These are phyloP conservation scores for Bambusicola thoracicus DNA, from an alignment of 2,113 vertebrate species.

Conservation along the genomic window DNA sequence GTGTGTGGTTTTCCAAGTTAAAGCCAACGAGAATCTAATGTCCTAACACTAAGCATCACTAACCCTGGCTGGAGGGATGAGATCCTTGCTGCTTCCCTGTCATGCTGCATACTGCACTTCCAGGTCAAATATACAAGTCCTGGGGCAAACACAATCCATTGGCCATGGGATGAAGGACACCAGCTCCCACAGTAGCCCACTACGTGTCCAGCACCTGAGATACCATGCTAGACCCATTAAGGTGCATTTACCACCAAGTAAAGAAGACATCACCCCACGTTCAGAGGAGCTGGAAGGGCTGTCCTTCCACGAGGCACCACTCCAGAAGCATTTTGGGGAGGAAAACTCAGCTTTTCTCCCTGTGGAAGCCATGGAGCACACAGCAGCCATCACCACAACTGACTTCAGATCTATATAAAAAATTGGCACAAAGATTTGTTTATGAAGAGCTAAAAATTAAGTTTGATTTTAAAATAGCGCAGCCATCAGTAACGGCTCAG, in stretches of 20 bases:
- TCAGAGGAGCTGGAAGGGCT: neutral
- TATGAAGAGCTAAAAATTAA: constrained; percentile 46
- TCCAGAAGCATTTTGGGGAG: neutral
- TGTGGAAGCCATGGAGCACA: neutral
- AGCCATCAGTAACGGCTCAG: neutral
- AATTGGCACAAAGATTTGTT: constrained; percentile 5
- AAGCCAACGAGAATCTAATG: constrained; percentile 2
- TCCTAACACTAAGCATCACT: neutral
- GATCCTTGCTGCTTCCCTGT: neutral
- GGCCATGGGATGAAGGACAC: neutral
- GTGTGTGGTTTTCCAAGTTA: constrained; percentile 43
- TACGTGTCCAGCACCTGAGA: neutral
- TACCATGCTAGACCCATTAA: neutral
- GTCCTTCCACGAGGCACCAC: neutral
- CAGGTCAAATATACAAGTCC: neutral
- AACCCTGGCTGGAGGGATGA: neutral
- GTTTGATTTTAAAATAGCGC: constrained; percentile 38
- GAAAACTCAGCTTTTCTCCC: neutral
- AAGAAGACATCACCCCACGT: neutral
- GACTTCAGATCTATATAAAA: constrained; percentile 19
- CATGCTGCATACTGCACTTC: neutral
- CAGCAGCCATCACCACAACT: neutral
- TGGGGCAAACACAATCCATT: neutral
- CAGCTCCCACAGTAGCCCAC: neutral
- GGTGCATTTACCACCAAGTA: neutral